These are phyloP conservation scores for Menidia menidia DNA, from an alignment of 2,797 vertebrate species.

Conservation along the genomic window DNA sequence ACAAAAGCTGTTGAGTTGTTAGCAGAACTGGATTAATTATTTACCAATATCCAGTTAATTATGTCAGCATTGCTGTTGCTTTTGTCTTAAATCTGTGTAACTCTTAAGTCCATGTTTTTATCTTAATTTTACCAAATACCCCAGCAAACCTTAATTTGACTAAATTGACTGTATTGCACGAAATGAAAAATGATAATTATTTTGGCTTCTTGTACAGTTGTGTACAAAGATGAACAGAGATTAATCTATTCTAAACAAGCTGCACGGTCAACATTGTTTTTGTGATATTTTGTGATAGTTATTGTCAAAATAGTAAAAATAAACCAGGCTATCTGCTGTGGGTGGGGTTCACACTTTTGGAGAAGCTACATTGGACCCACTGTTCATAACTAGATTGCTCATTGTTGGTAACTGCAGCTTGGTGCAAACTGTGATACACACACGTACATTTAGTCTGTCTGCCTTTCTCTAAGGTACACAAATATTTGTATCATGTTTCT, in stretches of 20 bases:
- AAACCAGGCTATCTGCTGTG: conserved; percentile 7
- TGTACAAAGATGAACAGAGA: background rate
- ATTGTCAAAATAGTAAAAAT: background rate
- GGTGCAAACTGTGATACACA: conserved; percentile 9
- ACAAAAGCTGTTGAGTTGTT: conserved; percentile 13
- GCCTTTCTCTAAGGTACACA: conserved; percentile 1
- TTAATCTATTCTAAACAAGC: background rate
- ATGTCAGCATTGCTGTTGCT: conserved; percentile 16
- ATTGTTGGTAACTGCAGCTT: conserved; percentile 39
- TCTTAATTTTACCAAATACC: background rate
- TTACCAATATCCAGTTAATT: conserved; percentile 47
- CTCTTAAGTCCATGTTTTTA: conserved; percentile 21
- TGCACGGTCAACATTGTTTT: background rate
- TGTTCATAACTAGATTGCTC: conserved; percentile 43
- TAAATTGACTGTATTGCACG: conserved; percentile 2
- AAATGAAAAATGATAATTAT: conserved; percentile 22
- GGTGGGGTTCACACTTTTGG: conserved; percentile 46
- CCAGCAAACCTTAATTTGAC: background rate
- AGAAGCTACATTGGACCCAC: conserved; percentile 33
- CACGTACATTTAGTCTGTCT: background rate
- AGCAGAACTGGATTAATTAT: conserved; percentile 67
- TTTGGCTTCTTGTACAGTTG: conserved; percentile 7
- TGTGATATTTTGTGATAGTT: background rate
- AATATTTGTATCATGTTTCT: conserved; percentile 12
- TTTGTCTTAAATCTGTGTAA: conserved; percentile 8